Evolutionary conservation across 2,797 vertebrate species (phyloP).

Genomic region (Huso huso): DNA sequence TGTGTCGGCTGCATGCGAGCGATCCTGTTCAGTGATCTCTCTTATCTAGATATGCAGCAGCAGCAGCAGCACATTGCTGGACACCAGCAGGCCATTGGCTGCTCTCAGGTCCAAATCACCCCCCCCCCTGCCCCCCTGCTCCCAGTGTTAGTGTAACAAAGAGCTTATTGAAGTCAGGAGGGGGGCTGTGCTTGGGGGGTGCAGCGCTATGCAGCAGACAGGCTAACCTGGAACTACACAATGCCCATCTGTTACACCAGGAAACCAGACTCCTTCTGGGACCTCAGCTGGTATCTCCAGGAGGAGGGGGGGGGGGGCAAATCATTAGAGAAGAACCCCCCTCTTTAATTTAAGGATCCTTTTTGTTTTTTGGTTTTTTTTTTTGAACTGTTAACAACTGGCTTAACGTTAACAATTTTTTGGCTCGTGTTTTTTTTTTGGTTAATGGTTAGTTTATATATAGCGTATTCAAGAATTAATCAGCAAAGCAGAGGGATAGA

Average conservation of each 20-base stretch:
- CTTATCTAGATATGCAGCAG: background rate
- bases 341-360: no score
- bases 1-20: no score
- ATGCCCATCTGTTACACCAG: constrained; percentile 53
- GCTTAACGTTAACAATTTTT: no score
- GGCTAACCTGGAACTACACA: constrained; percentile 49
- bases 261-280: constrained; percentile 56
- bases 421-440: no score
- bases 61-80: background rate
- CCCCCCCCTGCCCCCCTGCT: background rate
- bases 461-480: no score
- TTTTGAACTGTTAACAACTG: no score
- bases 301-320: constrained; percentile 5
- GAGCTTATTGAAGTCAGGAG: constrained; percentile 47
- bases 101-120: background rate
- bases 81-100: no score
- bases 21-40: no score
- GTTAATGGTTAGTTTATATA: no score
- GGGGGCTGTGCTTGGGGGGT: constrained; percentile 29
- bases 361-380: no score
- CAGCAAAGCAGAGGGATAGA: no score
- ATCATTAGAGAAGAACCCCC: no score
- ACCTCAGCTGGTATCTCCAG: constrained; percentile 45
- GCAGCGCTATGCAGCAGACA: constrained; percentile 52
- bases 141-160: constrained; percentile 41